Conservation (phyloP, 2,888 invertebrate species). For the Ypsolopha sequella region DNA sequence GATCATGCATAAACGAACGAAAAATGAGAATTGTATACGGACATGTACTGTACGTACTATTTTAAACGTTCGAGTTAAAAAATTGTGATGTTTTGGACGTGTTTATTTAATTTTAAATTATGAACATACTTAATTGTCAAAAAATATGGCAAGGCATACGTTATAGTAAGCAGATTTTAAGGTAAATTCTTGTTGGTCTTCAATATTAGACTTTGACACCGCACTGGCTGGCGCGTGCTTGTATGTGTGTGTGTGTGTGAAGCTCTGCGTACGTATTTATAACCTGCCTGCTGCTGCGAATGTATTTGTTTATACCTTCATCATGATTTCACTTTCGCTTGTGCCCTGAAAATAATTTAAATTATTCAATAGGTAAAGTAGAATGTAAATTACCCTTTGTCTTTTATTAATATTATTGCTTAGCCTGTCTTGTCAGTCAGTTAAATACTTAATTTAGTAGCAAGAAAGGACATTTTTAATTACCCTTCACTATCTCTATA, state of each 20-base stretch:
- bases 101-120: background rate
- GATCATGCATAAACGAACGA: background rate
- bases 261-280: conserved; percentile 28
- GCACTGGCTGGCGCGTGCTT: conserved; percentile 11
- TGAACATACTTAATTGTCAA: conserved; percentile 1
- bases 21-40: background rate
- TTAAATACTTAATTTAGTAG: background rate
- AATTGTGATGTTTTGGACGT: background rate
- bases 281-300: conserved; percentile 24
- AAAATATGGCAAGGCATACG: conserved; percentile 2
- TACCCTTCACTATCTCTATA: background rate
- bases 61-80: no score
- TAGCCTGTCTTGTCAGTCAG: background rate
- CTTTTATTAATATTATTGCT: background rate
- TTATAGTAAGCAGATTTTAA: conserved; percentile 13
- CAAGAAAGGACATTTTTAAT: background rate
- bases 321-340: conserved; percentile 21
- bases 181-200: conserved; percentile 24
- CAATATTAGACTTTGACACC: conserved; percentile 63
- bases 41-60: no score
- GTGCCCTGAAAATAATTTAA: background rate
- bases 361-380: background rate
- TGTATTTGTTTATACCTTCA: conserved; percentile 16
- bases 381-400: background rate
- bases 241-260: conserved; percentile 34